Evolutionary conservation across 2,113 vertebrate genomes (phyloP).

Genomic region (Nestor notabilis): DNA sequence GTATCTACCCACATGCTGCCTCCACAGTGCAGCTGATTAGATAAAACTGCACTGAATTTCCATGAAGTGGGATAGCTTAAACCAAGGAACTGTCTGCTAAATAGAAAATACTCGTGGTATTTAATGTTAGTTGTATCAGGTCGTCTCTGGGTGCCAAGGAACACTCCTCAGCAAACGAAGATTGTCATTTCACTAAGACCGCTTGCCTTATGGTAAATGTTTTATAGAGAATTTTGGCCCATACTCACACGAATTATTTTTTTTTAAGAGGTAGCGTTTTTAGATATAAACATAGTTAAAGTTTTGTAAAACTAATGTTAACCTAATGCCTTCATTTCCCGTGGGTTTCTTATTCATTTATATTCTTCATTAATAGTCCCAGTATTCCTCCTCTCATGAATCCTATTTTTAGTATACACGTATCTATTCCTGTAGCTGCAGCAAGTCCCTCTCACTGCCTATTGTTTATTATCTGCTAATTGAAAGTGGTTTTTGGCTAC

Average conservation of each 20-base stretch:
- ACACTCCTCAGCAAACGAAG: not conserved
- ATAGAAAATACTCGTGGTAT: not conserved
- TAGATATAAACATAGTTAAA: not conserved
- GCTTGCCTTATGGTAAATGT: not conserved
- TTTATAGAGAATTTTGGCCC: not conserved
- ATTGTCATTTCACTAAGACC: not conserved
- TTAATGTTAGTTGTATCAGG: not conserved
- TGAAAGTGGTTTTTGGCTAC: not conserved
- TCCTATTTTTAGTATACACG: conserved; percentile 40
- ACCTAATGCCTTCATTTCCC: conserved; percentile 58
- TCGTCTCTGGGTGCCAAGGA: conserved; percentile 10
- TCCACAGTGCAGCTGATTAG: conserved; percentile 44
- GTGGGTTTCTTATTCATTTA: conserved; percentile 63
- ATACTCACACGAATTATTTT: not conserved
- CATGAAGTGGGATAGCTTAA: conserved; percentile 48
- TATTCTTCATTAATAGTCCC: conserved; percentile 61
- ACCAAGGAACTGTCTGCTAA: conserved; percentile 41
- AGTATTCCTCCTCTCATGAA: conserved; percentile 67
- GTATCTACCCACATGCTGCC: conserved; percentile 24
- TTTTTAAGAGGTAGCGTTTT: conserved; percentile 3
- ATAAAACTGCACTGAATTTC: conserved; percentile 31
- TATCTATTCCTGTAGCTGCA: conserved; percentile 15
- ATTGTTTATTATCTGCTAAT: not conserved
- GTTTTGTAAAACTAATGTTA: conserved; percentile 59
- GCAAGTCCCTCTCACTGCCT: not conserved